A percentile compares a stretch with the other conserved stretches of the same genome.
Conservation (phyloP, 2,797 vertebrate species). For the Aphelocoma californica region DNA sequence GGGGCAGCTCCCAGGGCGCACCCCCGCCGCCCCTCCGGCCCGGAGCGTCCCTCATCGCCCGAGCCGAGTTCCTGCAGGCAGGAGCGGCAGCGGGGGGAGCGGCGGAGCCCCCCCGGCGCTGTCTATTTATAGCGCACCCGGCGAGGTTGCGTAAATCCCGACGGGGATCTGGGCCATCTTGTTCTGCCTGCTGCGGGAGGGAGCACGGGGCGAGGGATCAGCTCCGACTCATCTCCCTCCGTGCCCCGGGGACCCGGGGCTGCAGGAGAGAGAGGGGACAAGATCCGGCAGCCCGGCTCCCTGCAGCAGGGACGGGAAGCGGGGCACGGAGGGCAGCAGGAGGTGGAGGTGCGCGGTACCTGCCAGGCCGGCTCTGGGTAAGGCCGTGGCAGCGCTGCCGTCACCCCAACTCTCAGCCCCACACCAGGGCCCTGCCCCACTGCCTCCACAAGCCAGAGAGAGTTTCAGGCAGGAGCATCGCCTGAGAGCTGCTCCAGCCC, state of each 20-base stretch:
- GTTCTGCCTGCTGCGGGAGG: not conserved
- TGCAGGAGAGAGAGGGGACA: not conserved
- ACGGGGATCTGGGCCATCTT: slow-evolving; percentile 12
- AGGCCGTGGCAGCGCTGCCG: not conserved
- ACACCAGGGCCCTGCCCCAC: not conserved
- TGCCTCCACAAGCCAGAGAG: not conserved
- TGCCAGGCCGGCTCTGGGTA: rapidly evolving
- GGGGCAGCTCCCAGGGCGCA: not conserved
- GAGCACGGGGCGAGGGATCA: not conserved
- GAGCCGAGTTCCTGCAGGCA: not conserved
- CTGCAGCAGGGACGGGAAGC: not conserved
- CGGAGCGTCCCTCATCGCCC: rapidly evolving
- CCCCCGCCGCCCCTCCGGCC: rapidly evolving
- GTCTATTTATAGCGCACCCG: slow-evolving; percentile 22
- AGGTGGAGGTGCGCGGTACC: rapidly evolving
- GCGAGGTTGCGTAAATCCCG: slow-evolving; percentile 26
- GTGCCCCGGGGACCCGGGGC: rapidly evolving
- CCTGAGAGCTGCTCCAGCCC: not conserved
- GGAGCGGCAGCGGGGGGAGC: not conserved
- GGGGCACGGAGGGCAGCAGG: not conserved
- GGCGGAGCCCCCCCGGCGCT: rapidly evolving
- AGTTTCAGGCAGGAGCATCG: not conserved
- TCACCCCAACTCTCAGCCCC: not conserved
- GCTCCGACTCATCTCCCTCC: rapidly evolving
- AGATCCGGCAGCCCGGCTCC: not conserved